Evolutionary conservation across 2,797 vertebrate genomes (phyloP).

Genomic region (Propithecus deckenii): DNA sequence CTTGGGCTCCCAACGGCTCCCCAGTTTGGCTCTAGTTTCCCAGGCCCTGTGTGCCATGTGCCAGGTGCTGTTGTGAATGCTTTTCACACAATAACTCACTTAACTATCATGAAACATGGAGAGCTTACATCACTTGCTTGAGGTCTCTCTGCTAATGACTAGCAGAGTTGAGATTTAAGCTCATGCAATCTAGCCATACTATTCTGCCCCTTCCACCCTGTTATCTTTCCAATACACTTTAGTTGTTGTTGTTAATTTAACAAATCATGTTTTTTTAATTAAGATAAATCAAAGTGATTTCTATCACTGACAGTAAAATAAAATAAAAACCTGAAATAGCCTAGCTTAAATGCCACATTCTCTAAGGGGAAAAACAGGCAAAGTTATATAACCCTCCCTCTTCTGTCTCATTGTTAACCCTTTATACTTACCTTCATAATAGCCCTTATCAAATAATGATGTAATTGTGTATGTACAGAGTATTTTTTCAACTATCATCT

Average conservation of each 20-base stretch:
- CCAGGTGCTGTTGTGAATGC: too few relatives aligned
- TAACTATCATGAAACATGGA: background rate
- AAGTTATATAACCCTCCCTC: background rate
- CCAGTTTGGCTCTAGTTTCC: too few relatives aligned
- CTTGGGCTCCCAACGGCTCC: rapidly evolving
- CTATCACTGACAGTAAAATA: background rate
- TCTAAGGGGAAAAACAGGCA: background rate
- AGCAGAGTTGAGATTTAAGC: background rate
- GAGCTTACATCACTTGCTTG: background rate
- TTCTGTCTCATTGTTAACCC: background rate
- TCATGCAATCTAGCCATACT: too few relatives aligned
- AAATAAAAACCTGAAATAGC: background rate
- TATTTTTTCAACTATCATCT: background rate
- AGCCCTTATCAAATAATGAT: background rate
- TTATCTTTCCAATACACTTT: background rate
- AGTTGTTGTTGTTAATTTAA: background rate
- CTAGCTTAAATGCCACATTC: background rate
- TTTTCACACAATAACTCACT: background rate
- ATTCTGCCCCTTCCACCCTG: rapidly evolving
- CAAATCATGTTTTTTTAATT: background rate
- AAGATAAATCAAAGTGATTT: background rate
- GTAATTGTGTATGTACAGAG: background rate
- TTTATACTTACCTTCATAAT: background rate
- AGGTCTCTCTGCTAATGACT: background rate
- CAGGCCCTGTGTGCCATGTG: background rate